Evolutionary conservation across 2,113 vertebrate genomes (phyloP).

Genomic region (Oncorhynchus tshawytscha): DNA sequence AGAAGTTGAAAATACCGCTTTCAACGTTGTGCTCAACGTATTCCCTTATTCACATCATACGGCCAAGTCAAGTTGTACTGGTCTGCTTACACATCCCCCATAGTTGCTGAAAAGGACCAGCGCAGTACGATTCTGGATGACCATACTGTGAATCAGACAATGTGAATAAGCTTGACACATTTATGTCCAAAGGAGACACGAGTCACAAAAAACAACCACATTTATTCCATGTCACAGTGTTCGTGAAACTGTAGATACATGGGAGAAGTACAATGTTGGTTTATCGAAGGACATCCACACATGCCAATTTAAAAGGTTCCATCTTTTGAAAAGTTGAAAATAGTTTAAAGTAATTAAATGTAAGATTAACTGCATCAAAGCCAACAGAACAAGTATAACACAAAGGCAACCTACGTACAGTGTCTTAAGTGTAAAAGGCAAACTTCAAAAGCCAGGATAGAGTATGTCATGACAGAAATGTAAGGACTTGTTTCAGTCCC

Average conservation of each 20-base stretch:
- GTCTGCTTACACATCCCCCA: too few relatives aligned
- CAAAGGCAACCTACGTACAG: too few relatives aligned
- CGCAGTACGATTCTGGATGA: too few relatives aligned
- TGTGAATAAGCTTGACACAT: not conserved
- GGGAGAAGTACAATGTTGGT: constrained; percentile 62
- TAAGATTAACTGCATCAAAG: not conserved
- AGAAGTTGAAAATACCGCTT: too few relatives aligned
- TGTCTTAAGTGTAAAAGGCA: too few relatives aligned
- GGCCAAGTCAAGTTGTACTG: too few relatives aligned
- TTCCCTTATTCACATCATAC: too few relatives aligned
- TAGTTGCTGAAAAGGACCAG: too few relatives aligned
- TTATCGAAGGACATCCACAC: constrained; percentile 71
- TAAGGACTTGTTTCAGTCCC: not conserved
- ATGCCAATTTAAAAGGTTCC: constrained; percentile 68
- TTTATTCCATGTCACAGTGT: constrained; percentile 88
- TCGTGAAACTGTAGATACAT: constrained; percentile 81
- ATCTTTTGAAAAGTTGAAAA: constrained; percentile 49
- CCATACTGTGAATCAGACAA: too few relatives aligned
- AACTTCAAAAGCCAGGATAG: too few relatives aligned
- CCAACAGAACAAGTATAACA: constrained; percentile 4
- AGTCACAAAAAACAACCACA: constrained; percentile 55
- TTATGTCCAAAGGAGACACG: not conserved
- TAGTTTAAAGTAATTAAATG: constrained; percentile 22
- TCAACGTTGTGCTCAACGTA: too few relatives aligned
- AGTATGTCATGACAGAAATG: too few relatives aligned